Evolutionary conservation across 2,888 invertebrate species (phyloP), one percentile per base, ranked within the genome.

Genomic region (Xylota segnis): DNA sequence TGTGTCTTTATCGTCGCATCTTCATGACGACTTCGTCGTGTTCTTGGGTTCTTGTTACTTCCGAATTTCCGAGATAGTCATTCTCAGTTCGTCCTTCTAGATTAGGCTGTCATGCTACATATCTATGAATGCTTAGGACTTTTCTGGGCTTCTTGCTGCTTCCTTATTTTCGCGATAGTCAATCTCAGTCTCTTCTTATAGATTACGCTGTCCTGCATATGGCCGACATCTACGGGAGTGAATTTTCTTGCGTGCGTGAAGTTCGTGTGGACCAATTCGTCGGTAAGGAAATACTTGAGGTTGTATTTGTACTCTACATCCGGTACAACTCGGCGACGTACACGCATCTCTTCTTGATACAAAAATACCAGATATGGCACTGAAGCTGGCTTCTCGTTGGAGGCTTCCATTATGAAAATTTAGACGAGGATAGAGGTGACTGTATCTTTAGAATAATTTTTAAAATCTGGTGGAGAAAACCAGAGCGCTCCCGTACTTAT

Each of bases 141-240:
- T 6, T 23, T 34, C 34, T 6, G 34, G 34, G 56, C n/a, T 27
- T 70, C 34, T 10, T 47, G 43, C 0, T 63, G 45, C 12, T 27
- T 56, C 12, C 16, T 43, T 4, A 82, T 56, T n/a, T 63, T 82
- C 7, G 54, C 76, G 7, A 82, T 70, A 2, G 54, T 82, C 43
- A 76, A 14, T 5, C 58, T n/a, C 12, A 70, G 56, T 4, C 76
- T 37, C 27, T 82, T 82, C 63, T 76, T 82, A 27, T 70, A 76
- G 56, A 70, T 70, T 9, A 76, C 82, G 34, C 82, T 82, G n/a
- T 82, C 76, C 12, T 76, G 82, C 65, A 82, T 71, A 10, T 76
- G 76, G 12, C 76, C 61, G 2, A 82, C 54, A 37, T 82, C 76
- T 4, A 63, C 4, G 0, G 18, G 47, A 0, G 75, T 63, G 0